These are phyloP conservation scores for Leptosomus discolor DNA, from an alignment of 2,113 vertebrate genomes.

Conservation along the genomic window DNA sequence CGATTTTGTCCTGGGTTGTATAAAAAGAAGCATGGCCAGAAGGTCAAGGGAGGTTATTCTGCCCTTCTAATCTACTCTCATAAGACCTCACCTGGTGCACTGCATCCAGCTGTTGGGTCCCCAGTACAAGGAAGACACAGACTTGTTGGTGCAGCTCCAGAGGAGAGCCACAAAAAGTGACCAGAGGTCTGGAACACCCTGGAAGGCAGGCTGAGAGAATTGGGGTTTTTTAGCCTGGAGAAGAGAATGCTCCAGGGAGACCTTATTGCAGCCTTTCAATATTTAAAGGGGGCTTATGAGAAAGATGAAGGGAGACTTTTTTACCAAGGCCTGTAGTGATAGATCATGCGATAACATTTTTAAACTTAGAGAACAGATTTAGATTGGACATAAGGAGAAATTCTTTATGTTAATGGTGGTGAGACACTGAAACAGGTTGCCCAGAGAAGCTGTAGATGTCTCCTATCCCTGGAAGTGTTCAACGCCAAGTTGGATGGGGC, in stretches of 20 bases:
- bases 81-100: background rate
- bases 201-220: background rate
- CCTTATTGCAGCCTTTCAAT: background rate
- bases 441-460: background rate
- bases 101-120: background rate
- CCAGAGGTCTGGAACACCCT: background rate
- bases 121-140: background rate
- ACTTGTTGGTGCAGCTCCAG: background rate
- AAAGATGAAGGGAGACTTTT: background rate
- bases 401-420: background rate
- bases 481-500: background rate
- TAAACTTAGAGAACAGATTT: background rate
- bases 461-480: background rate
- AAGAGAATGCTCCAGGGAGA: background rate
- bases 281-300: background rate
- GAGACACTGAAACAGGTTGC: background rate
- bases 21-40: background rate
- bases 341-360: background rate
- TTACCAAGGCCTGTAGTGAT: background rate
- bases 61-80: accelerated
- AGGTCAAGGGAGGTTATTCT: background rate
- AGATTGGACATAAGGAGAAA: background rate
- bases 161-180: background rate
- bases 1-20: accelerated
- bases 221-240: background rate